A percentile compares a stretch with the other conserved stretches of the same genome.
These are phyloP conservation scores for Dasysyrphus albostriatus DNA, from an alignment of 2,888 invertebrate species.

Conservation along the genomic window DNA sequence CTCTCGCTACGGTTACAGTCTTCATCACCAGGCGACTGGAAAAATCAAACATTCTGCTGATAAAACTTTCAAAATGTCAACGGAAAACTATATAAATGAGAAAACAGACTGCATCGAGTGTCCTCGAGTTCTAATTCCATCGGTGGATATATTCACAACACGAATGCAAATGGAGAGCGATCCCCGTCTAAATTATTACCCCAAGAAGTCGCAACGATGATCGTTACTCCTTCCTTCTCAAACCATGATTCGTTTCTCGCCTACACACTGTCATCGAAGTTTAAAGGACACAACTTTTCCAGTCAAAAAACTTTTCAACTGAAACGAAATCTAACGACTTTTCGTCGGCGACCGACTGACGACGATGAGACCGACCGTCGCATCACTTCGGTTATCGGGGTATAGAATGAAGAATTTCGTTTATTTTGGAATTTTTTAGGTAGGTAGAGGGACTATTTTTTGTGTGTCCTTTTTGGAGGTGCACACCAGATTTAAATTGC, in stretches of 20 bases:
- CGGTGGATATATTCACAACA: conserved; percentile 62
- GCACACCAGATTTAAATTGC: conserved; percentile 52
- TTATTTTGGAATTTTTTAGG: conserved; percentile 38
- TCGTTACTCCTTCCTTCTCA: conserved; percentile 28
- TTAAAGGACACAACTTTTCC: conserved; percentile 66
- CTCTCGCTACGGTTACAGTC: too few relatives aligned
- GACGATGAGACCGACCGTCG: neutral
- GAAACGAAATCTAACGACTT: conserved; percentile 71
- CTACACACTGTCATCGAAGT: conserved; percentile 32
- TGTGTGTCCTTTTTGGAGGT: conserved; percentile 32
- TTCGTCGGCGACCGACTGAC: conserved; percentile 22
- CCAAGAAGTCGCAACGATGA: conserved; percentile 58
- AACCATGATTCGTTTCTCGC: neutral
- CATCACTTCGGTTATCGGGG: too few relatives aligned
- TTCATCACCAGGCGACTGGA: neutral
- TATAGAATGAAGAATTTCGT: conserved; percentile 34
- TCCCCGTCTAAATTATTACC: conserved; percentile 66
- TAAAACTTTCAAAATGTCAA: conserved; percentile 66
- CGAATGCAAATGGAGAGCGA: conserved; percentile 68
- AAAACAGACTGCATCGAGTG: conserved; percentile 44
- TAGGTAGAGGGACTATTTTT: conserved; percentile 15
- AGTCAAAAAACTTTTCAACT: conserved; percentile 64
- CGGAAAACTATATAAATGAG: conserved; percentile 35
- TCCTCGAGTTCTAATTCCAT: conserved; percentile 63
- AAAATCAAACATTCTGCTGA: conserved; percentile 63